These are phyloP conservation scores for Electrophaes corylata DNA, from an alignment of 2,888 invertebrate species.

Conservation along the genomic window DNA sequence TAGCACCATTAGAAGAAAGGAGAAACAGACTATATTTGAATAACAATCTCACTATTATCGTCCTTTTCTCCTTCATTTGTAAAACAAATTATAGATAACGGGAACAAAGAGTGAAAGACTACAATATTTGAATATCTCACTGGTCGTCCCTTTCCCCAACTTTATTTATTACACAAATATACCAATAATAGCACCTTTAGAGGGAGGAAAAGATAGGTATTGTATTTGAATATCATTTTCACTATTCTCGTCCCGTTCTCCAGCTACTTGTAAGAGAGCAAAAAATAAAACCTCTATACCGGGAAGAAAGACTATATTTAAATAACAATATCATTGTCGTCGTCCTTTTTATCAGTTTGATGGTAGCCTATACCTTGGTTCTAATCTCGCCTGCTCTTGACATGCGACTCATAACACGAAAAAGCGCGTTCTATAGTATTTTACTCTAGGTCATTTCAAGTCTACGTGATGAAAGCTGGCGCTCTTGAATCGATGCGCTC, in stretches of 20 bases:
- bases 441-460: neutral
- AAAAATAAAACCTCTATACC: too few species aligned
- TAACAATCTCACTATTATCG: neutral
- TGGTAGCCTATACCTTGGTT: neutral
- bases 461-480: constrained; percentile 90
- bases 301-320: neutral
- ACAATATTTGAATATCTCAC: too few species aligned
- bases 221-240: too few species aligned
- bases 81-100: too few species aligned
- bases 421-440: neutral
- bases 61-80: neutral
- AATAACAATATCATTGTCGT: neutral
- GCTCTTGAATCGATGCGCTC: constrained; percentile 87
- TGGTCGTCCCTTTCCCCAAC: too few species aligned
- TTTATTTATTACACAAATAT: too few species aligned
- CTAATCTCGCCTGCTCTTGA: neutral
- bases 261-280: too few species aligned
- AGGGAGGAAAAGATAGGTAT: too few species aligned
- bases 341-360: neutral
- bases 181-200: too few species aligned
- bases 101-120: too few species aligned
- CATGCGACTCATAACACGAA: neutral
- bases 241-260: too few species aligned
- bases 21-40: neutral
- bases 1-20: neutral